Base-by-base conservation (phyloP, 2,888 invertebrate species). In the Achlya flavicornis region DNA sequence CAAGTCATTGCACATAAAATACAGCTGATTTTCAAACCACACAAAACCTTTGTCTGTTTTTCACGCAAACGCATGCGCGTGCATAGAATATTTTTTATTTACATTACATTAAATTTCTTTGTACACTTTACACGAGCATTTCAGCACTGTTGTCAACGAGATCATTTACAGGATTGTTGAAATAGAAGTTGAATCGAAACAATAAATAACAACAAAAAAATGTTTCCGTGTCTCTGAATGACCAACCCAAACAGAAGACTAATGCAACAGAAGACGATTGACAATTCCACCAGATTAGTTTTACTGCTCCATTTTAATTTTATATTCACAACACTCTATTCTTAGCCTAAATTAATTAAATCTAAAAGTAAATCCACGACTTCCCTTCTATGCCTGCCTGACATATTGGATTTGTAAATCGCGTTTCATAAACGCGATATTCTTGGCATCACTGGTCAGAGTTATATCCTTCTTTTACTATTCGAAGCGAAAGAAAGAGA, bases 1-100 rank as follows among this genome's bases (percentile, higher is more conserved):
- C 90, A 93, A 93, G 92, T 92, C 94, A 94, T 94, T 85, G 92
- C 94, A 93, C 88, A 87, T 87, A 83, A 73, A 87, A 88, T 91
- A 93, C 94, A 94, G 94, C 94, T 94, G 94, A 94, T 92, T 92
- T 89, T 85, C 92, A 91, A 92, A 91, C 85, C 89, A 91, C 93
- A 94, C 92, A 94, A 94, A 94, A 94, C 94, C 94, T 94, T 95
- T 94, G 94, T 94, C 94, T 94, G 91, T 92, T 91, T 92, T 90
- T 86, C 84, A 88, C 86, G 86, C 83, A 86, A 89, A 92, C 94
- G 94, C 94, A 94, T 94, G 94, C 94, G 94, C 94, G 92, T 86
- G 81, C 88, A 86, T 89, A 85, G 85, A 89, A 90, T 91, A 89
- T 91, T 90, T 93, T 91, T 90, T 93, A 93, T 93, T 93, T 92